Base-by-base conservation (phyloP, 2,888 invertebrate genomes). In the Drosophila tripunctata region DNA sequence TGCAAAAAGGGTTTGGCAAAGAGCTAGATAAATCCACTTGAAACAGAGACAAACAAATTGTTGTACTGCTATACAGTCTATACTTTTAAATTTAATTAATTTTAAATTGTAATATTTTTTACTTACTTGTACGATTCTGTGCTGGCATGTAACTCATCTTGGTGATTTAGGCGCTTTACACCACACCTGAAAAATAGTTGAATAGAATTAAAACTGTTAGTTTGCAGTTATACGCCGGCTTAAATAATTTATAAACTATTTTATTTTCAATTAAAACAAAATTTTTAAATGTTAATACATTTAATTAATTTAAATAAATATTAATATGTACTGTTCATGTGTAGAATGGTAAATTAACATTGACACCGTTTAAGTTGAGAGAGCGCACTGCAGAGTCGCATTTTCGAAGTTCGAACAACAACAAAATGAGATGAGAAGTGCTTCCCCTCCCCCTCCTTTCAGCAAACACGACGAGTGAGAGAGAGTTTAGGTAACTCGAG, bases 61-160 rank as follows among this genome's bases (percentile, higher is more conserved):
- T n/a, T n/a, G n/a, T n/a, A n/a, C n/a, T n/a, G n/a, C n/a, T n/a
- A n/a, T n/a, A n/a, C n/a, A n/a, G n/a, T n/a, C n/a, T n/a, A n/a
- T 15, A 17, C 17, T 10, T 10, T 7, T 2, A 22, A 40, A 12
- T 3, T 1, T 1, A 41, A 2, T 27, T 6, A 3, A 22, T 17
- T 17, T 24, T 36, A 8, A 33, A 3, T 19, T 15, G n/a, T 2
- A 12, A 33, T 22, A 4, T 33, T 14, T 7, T 67, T 47, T 85
- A 95, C 96, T 95, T 93, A 96, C 96, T 96, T 90, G 95, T 94
- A 91, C 96, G 94, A 91, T 94, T 95, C 92, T 96, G 96, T 85
- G 95, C 93, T 89, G 95, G 95, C 94, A 96, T 95, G 93, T 96
- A 96, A 93, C 96, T 96, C 96, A 96, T 89, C 79, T 89, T 96